phyloP scores from a whole-genome alignment of 2,797 vertebrate species.

The Allobates femoralis region DNA sequence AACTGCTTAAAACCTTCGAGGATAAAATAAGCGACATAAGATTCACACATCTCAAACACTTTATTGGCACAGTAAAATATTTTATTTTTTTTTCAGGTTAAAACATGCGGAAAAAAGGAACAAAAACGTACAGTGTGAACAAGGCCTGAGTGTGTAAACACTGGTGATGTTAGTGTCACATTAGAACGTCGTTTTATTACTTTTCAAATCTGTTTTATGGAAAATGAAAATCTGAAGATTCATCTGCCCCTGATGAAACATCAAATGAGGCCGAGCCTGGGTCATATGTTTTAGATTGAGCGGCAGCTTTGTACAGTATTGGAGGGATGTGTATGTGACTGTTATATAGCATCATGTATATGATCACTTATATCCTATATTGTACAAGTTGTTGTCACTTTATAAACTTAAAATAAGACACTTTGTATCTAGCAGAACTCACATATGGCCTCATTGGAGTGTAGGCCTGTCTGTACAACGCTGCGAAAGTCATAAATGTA shows the following conservation, averaged over 20 bases:
- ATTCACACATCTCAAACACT: too few relatives aligned
- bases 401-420: neutral
- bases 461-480: neutral
- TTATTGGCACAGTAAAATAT: too few relatives aligned
- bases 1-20: too few relatives aligned
- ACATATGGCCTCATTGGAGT: neutral
- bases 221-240: constrained; percentile 9
- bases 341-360: neutral
- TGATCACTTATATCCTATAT: neutral
- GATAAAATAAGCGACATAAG: too few relatives aligned
- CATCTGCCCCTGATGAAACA: neutral
- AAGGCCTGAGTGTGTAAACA: neutral
- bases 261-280: neutral
- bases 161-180: neutral
- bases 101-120: too few relatives aligned
- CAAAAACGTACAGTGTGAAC: too few relatives aligned
- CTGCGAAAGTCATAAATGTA: neutral
- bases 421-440: neutral
- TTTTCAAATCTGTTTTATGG: neutral
- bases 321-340: neutral
- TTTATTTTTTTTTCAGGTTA: too few relatives aligned
- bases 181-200: neutral
- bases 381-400: constrained; percentile 1
- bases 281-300: constrained; percentile 17
- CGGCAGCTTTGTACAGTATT: neutral